phyloP scores from a whole-genome alignment of 1,140 invertebrate genomes.

The Colletes latitarsis region DNA sequence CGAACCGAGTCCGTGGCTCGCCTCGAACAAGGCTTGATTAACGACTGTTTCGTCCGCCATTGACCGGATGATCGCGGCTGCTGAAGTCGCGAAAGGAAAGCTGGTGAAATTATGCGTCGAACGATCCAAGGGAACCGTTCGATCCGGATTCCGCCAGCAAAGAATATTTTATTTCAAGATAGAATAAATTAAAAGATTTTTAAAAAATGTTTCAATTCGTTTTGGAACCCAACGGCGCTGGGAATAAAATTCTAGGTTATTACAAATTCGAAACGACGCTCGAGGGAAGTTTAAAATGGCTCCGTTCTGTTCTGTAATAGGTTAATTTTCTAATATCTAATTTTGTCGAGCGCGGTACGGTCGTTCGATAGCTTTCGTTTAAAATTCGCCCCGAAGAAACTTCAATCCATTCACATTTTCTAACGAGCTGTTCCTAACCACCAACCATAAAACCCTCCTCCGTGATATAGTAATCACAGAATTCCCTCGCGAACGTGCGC shows the following conservation, averaged over 20 bases:
- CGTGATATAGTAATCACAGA: conserved; percentile 34
- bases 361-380: background rate
- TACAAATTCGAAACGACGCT: too few species aligned
- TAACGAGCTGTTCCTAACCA: conserved; percentile 13
- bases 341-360: too few species aligned
- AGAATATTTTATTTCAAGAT: too few species aligned
- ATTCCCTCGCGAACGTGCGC: conserved; percentile 9
- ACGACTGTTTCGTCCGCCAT: conserved; percentile 9
- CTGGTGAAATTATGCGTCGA: background rate
- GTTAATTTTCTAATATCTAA: too few species aligned
- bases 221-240: too few species aligned
- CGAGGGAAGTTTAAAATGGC: too few species aligned
- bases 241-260: too few species aligned
- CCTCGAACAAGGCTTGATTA: background rate
- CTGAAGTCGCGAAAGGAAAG: background rate
- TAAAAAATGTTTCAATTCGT: too few species aligned
- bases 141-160: too few species aligned
- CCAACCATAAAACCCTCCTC: conserved; percentile 15
- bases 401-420: conserved; percentile 5
- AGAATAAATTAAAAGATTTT: too few species aligned
- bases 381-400: background rate
- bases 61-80: background rate
- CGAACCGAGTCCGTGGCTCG: too few species aligned
- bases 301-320: too few species aligned
- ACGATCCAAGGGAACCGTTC: background rate